These are phyloP conservation scores for Eupithecia dodoneata DNA, from an alignment of 2,888 invertebrate species.

Conservation along the genomic window DNA sequence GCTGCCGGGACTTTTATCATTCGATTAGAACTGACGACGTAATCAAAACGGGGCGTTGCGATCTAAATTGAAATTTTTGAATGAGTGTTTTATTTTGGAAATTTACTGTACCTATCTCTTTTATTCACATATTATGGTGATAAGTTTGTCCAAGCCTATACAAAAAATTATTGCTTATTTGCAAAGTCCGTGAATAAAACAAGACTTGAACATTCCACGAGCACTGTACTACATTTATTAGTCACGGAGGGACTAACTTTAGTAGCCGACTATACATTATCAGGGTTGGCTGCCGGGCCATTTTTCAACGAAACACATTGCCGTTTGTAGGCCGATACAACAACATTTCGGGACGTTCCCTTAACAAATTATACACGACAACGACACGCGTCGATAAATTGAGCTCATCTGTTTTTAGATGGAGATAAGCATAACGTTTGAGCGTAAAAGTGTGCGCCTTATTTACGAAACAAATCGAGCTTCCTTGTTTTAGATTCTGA, in stretches of 20 bases:
- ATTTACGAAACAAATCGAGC: slow-evolving; percentile 19
- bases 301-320: slow-evolving; percentile 68
- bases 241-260: slow-evolving; percentile 54
- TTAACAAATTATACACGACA: slow-evolving; percentile 42
- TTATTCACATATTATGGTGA: background rate
- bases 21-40: background rate
- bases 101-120: background rate
- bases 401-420: slow-evolving; percentile 41
- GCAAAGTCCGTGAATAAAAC: background rate
- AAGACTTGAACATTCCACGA: background rate
- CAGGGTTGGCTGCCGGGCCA: slow-evolving; percentile 63
- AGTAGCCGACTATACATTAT: slow-evolving; percentile 65
- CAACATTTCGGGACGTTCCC: slow-evolving; percentile 49
- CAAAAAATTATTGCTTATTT: background rate
- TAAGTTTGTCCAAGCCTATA: background rate
- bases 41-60: background rate
- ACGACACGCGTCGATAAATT: slow-evolving; percentile 43
- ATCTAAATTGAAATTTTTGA: background rate
- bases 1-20: no score
- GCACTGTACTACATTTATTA: slow-evolving; percentile 11
- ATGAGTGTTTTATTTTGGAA: background rate
- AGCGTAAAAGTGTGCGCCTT: slow-evolving; percentile 20
- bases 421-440: slow-evolving; percentile 29
- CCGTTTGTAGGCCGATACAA: slow-evolving; percentile 58
- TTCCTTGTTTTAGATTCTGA: slow-evolving; percentile 13